Evolutionary conservation across 2,797 vertebrate species (phyloP).

Genomic region (Sebastes reedi): DNA sequence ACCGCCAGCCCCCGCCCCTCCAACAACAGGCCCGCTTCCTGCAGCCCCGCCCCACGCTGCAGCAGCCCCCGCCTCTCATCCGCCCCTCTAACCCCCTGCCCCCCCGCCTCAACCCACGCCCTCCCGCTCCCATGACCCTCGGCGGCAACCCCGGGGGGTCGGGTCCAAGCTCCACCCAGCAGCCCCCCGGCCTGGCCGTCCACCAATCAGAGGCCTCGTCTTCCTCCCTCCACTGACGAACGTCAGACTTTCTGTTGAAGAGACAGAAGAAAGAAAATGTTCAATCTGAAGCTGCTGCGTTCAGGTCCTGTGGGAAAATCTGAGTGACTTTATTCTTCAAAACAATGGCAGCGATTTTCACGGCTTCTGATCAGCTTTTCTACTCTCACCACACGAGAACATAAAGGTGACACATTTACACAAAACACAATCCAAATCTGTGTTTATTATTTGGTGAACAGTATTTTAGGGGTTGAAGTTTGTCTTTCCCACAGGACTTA

Average conservation of each 20-base stretch:
- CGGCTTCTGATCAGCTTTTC: background rate
- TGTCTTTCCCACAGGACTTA: background rate
- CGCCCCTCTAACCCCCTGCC: constrained; percentile 93
- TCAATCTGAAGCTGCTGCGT: constrained; percentile 5
- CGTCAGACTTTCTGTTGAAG: background rate
- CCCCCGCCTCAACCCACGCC: constrained; percentile 94
- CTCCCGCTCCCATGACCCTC: constrained; percentile 81
- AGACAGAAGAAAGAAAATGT: background rate
- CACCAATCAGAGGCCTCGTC: constrained; percentile 90
- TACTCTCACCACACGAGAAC: background rate
- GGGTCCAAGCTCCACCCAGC: constrained; percentile 74
- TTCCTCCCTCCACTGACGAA: constrained; percentile 88
- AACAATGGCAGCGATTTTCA: background rate
- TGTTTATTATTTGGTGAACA: background rate
- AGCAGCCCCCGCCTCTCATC: constrained; percentile 95
- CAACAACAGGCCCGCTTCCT: constrained; percentile 96
- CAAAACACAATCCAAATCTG: background rate
- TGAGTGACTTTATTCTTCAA: background rate
- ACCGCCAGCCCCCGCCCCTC: constrained; percentile 95
- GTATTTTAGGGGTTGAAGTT: background rate
- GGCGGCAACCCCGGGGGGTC: constrained; percentile 52
- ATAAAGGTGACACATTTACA: background rate
- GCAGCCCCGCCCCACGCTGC: constrained; percentile 90
- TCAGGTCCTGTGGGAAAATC: constrained; percentile 34
- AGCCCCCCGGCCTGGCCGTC: constrained; percentile 84